Evolutionary conservation across 1,140 invertebrate species (phyloP).

Genomic region (Eupristina koningsbergeri): DNA sequence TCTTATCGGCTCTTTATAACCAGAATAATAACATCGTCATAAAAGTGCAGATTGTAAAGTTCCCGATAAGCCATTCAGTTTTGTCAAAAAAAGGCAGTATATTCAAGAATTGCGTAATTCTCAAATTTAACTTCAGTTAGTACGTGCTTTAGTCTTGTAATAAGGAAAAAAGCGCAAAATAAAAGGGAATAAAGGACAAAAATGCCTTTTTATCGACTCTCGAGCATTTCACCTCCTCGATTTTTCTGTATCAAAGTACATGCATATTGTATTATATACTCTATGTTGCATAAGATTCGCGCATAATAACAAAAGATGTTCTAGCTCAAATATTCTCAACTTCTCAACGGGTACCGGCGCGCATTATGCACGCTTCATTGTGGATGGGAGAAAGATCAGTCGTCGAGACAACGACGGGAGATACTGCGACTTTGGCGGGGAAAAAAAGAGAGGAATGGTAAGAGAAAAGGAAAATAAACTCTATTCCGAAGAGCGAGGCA

Average conservation of each 20-base stretch:
- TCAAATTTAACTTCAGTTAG: neutral
- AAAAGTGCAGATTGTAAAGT: neutral
- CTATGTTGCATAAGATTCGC: conserved; percentile 28
- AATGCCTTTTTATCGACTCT: neutral
- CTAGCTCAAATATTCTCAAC: conserved; percentile 34
- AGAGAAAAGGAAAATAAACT: conserved; percentile 29
- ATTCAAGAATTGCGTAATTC: neutral
- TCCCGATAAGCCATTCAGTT: neutral
- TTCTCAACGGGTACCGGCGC: conserved; percentile 8
- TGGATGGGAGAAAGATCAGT: conserved; percentile 32
- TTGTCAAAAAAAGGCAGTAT: neutral
- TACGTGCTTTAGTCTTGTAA: neutral
- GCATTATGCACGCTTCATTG: neutral
- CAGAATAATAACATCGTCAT: neutral
- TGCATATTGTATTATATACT: too few relatives aligned
- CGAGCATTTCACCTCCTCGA: neutral
- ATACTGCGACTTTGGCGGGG: neutral
- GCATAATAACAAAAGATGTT: conserved; percentile 39
- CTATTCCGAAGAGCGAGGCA: conserved; percentile 19
- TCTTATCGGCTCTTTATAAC: neutral
- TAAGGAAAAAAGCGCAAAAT: neutral
- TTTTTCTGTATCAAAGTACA: neutral
- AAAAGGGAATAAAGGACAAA: neutral
- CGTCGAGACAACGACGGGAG: conserved; percentile 26
- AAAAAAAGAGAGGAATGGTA: conserved; percentile 16